Evolutionary conservation across 2,113 vertebrate genomes (phyloP), one percentile per base, ranked within the genome.

Genomic region (Dunckerocampus dactyliophorus): DNA sequence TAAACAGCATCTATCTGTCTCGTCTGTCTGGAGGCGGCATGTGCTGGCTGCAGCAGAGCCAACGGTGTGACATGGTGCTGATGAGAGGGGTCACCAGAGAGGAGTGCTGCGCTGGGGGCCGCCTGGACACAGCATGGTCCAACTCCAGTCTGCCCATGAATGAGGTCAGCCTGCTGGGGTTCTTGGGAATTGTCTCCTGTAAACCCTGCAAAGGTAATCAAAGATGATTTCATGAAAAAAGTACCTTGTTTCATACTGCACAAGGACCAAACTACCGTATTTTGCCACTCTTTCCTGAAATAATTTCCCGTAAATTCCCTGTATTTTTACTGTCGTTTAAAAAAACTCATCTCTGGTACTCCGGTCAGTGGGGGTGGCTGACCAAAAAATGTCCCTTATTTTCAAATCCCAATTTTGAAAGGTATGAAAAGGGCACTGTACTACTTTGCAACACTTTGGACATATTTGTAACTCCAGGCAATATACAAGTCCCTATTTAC

Each of bases 151-250:
- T 95, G 64, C 92, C 94, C 0, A 94, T 94, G 81, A 95, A 94
- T 81, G 96, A 97, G 77, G 92, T 99, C 89, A 94, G 93, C 88
- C 91, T 98, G 60, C 88, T 98, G 82, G 92, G 94, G 51, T 93
- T 97, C 83, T 83, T 99, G 71, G 95, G 96, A 53, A 92, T 97
- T 0, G 93, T 97, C 45, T 92, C 91, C 74, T 98, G 96, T 76
- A 92, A 94, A 65, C 95, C 95, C 8, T 99, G 96, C 89, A 95
- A 93, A 97, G 95, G 96, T 99, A 89, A 89, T 84, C 63, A 86
- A 88, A 82, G 63, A 67, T 22, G 11, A 9, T 0, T 19, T 1
- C 12, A 53, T 13, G 8, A 31, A 56, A 20, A 21, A 15, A 12
- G 51, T 17, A 31, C 12, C 13, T 15, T 20, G 19, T 31, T 24